These are phyloP conservation scores for Sarcophaga caerulescens DNA, from an alignment of 2,888 invertebrate species.

Conservation along the genomic window DNA sequence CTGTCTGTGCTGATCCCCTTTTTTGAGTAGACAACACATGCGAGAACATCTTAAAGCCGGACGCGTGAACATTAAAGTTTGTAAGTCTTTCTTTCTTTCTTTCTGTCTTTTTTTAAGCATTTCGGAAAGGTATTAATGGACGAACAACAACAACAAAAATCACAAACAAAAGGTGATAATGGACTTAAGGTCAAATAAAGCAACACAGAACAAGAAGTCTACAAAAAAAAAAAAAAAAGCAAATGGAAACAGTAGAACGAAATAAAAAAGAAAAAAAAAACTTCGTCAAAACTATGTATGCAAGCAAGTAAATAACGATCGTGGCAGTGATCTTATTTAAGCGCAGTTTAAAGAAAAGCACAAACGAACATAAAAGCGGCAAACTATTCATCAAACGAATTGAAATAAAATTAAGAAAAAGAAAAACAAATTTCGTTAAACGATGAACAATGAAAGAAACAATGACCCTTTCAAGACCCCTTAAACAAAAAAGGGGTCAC, in stretches of 20 bases:
- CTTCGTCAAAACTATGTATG: not conserved
- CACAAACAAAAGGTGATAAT: conserved; percentile 64
- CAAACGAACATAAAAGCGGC: not conserved
- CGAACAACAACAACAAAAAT: conserved; percentile 14
- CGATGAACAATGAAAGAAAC: conserved; percentile 14
- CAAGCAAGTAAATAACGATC: conserved; percentile 30
- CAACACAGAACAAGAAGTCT: conserved; percentile 18
- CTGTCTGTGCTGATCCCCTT: conserved; percentile 53
- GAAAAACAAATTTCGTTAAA: conserved; percentile 30
- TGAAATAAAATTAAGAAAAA: conserved; percentile 15
- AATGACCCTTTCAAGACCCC: conserved; percentile 16
- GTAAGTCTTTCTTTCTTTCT: not conserved
- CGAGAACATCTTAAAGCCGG: conserved; percentile 59
- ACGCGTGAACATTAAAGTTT: conserved; percentile 55
- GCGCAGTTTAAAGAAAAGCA: not conserved
- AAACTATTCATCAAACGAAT: not conserved
- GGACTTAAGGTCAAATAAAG: conserved; percentile 61
- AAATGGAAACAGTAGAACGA: not conserved
- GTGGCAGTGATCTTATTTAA: conserved; percentile 62
- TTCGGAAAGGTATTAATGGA: conserved; percentile 51
- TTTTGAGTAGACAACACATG: conserved; percentile 53
- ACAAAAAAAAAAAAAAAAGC: not conserved
- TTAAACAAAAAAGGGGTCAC: conserved; percentile 43
- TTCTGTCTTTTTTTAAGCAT: conserved; percentile 30
- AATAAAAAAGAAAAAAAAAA: not conserved